Evolutionary conservation across 2,797 vertebrate genomes (phyloP), one percentile per base, ranked within the genome.

Genomic region (Sternotherus odoratus): DNA sequence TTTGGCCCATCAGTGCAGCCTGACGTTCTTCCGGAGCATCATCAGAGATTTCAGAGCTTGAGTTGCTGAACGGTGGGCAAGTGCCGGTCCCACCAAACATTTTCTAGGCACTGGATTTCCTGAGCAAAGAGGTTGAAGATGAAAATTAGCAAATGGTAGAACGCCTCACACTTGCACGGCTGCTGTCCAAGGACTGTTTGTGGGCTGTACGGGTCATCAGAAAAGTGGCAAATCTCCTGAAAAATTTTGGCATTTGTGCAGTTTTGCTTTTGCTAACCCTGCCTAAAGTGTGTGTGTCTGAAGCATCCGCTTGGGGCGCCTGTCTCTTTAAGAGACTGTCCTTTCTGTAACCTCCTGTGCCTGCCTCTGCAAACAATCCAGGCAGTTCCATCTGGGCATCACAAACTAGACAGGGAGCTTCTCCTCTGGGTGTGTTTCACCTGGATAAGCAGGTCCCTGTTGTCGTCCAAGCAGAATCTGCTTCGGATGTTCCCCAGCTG

Each of bases 121-220:
- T 26, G 63, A 84, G 84, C 94, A 79, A 86, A 95, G 77, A 91
- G 91, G 90, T 90, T 94, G 90, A 93, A 79, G 89, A 85, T 82
- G 80, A 92, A 72, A 92, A 92, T 50, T 94, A 95, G 91, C 85
- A 66, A 46, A 57, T 87, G 82, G 63, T 81, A 82, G 88, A 95
- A n/a, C 53, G 91, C 49, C 86, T 95, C 3, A 2, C 80, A 56
- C 92, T 91, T 86, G 82, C 87, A 53, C 80, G 85, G 63, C 78
- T 30, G 39, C 90, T 94, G 53, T 78, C 78, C 78, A 80, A 85
- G 80, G 82, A 93, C 85, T 30, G 24, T 26, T 46, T 46, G 39
- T 6, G 5, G 49, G 28, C 60, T 94, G 51, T 66, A 83, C 48
- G 56, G 15, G 60, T 91, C 81, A 86, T 56, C 78, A 69, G 46